A percentile compares a stretch with the other conserved stretches of the same genome.
Conservation (phyloP, 2,113 vertebrate species). For the Odocoileus hemionus region DNA sequence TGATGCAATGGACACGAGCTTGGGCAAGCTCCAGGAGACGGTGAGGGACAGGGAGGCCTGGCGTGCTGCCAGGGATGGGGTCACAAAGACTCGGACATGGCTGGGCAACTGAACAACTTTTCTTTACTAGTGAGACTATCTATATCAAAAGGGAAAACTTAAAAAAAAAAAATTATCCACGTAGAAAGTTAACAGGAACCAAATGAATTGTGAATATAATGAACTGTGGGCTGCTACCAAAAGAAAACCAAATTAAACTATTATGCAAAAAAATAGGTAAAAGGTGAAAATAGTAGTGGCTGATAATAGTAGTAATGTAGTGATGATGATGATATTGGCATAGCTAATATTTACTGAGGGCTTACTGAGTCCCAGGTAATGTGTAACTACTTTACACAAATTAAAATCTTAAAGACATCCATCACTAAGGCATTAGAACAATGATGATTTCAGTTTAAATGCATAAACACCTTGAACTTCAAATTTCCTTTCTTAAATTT, state of each 20-base stretch:
- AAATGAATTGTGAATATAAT: neutral
- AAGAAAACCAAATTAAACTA: neutral
- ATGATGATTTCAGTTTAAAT: slow-evolving; percentile 41
- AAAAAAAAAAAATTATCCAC: neutral
- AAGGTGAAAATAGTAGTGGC: neutral
- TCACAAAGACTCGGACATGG: neutral
- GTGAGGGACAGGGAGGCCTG: neutral
- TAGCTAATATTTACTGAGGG: neutral
- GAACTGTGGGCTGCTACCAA: neutral
- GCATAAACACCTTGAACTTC: slow-evolving; percentile 24
- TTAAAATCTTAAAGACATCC: slow-evolving; percentile 23
- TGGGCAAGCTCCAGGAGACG: neutral
- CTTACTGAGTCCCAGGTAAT: neutral
- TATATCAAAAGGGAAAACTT: neutral
- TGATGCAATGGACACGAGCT: neutral
- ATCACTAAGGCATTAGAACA: slow-evolving; percentile 30
- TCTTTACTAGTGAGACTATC: neutral
- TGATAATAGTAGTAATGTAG: neutral
- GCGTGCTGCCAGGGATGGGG: neutral
- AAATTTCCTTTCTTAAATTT: slow-evolving; percentile 57
- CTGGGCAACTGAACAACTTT: neutral
- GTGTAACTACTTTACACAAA: neutral
- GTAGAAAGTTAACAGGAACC: neutral
- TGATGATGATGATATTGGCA: neutral
- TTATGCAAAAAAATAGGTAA: neutral